phyloP scores from a whole-genome alignment of 2,888 invertebrate genomes.

The Apomyelois bistriatella region DNA sequence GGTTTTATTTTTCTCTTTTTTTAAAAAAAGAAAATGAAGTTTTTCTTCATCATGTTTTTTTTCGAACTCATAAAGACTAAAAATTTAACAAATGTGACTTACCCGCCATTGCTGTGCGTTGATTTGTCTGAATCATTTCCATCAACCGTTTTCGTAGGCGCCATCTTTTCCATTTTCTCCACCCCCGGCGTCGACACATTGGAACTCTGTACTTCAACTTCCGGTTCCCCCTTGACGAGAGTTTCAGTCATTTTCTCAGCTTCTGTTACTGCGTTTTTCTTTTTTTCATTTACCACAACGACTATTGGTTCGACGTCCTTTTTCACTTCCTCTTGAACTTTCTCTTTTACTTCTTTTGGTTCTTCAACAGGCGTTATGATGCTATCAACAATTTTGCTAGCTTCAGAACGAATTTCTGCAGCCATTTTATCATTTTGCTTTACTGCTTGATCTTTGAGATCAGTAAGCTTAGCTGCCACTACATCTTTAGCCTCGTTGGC shows the following conservation, averaged over 20 bases:
- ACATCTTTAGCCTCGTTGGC: conserved; percentile 47
- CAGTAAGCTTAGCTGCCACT: conserved; percentile 39
- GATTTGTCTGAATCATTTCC: conserved; percentile 62
- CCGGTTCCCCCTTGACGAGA: conserved; percentile 79
- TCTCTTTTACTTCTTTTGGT: conserved; percentile 44
- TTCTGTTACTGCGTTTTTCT: conserved; percentile 41
- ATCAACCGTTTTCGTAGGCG: conserved; percentile 46
- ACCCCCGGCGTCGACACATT: conserved; percentile 67
- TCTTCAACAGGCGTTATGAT: conserved; percentile 72
- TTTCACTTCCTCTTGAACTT: conserved; percentile 37
- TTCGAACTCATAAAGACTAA: too few relatives aligned
- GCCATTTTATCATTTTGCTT: conserved; percentile 50
- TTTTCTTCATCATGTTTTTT: too few relatives aligned
- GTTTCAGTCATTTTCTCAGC: conserved; percentile 60
- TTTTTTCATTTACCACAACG: conserved; percentile 65
- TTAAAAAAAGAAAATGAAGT: too few relatives aligned
- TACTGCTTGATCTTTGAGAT: conserved; percentile 47
- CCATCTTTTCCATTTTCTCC: conserved; percentile 42
- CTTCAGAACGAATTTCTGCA: conserved; percentile 60
- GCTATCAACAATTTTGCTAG: conserved; percentile 65
- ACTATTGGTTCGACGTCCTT: conserved; percentile 64
- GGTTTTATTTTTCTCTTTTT: too few relatives aligned
- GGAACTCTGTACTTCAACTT: conserved; percentile 81
- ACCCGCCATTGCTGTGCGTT: conserved; percentile 70
- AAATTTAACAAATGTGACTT: conserved; percentile 30